A percentile compares a stretch with the other conserved stretches of the same genome.
Conservation (phyloP, 2,888 invertebrate species). For the Dicranocentrus wangi region DNA sequence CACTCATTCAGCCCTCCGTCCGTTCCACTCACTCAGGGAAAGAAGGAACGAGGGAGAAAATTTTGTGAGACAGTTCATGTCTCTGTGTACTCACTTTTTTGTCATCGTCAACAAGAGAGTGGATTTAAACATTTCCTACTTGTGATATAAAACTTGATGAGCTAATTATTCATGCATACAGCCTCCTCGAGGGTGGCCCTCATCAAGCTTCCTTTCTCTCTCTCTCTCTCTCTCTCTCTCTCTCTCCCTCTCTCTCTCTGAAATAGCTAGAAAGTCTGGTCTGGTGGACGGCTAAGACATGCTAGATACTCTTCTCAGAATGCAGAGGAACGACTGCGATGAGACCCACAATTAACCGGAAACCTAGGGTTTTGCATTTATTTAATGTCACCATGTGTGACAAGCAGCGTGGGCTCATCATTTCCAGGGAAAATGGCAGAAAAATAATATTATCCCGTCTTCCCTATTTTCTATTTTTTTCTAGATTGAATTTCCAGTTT, state of each 20-base stretch:
- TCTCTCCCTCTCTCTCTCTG: background rate
- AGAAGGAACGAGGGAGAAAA: background rate
- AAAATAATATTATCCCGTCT: no score
- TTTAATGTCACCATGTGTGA: constrained; percentile 12
- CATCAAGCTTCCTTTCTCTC: background rate
- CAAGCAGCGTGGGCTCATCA: constrained; percentile 19
- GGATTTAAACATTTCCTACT: background rate
- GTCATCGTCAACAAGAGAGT: no score
- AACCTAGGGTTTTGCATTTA: constrained; percentile 1
- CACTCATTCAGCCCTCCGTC: no score
- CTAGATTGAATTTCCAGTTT: no score
- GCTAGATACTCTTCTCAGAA: background rate
- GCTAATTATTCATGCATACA: constrained; percentile 56
- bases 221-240: background rate
- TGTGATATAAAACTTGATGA: constrained; percentile 33
- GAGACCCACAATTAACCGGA: constrained; percentile 10
- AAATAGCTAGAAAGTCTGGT: no score
- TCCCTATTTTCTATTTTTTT: no score
- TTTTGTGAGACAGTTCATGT: no score
- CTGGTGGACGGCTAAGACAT: no score
- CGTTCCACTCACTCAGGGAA: no score
- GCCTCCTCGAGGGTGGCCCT: constrained; percentile 24
- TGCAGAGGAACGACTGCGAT: constrained; percentile 1
- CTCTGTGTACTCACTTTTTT: no score
- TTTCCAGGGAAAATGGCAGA: no score